These are phyloP conservation scores for Drosophila eugracilis DNA, from an alignment of 1,140 invertebrate species.

Conservation along the genomic window DNA sequence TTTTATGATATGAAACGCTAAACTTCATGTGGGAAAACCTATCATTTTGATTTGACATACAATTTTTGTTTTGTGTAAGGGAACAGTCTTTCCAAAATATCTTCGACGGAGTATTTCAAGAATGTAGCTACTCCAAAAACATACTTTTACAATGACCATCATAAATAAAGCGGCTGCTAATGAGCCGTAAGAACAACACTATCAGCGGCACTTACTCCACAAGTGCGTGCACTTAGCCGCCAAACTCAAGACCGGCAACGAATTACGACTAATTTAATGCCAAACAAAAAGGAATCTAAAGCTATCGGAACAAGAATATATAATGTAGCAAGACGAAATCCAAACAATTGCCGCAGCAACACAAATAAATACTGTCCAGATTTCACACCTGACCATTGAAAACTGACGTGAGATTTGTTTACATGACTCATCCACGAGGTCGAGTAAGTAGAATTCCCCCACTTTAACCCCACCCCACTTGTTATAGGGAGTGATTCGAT, in stretches of 20 bases:
- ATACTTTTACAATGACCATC: conserved; percentile 37
- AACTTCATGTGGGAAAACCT: too few relatives aligned
- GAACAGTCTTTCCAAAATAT: too few relatives aligned
- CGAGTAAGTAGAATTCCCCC: conserved; percentile 13
- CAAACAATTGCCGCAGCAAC: conserved; percentile 51
- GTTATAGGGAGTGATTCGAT: conserved; percentile 5
- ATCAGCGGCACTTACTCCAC: conserved; percentile 62
- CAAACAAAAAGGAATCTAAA: conserved; percentile 57
- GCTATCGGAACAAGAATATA: conserved; percentile 22
- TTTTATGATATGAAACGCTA: too few relatives aligned
- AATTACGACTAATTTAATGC: conserved; percentile 59
- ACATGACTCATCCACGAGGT: conserved; percentile 70
- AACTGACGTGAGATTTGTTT: conserved; percentile 65
- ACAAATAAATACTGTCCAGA: conserved; percentile 59
- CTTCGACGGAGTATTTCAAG: background rate
- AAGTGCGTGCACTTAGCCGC: conserved; percentile 72
- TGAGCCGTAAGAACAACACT: conserved; percentile 49
- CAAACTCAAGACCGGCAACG: conserved; percentile 66
- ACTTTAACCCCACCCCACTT: conserved; percentile 18
- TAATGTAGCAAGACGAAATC: conserved; percentile 38
- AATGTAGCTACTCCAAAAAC: background rate
- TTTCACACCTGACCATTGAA: conserved; percentile 62
- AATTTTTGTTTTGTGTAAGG: background rate
- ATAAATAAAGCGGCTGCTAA: conserved; percentile 73
- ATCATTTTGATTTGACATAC: too few relatives aligned